Evolutionary conservation across 2,888 invertebrate species (phyloP).

Genomic region (Caenorhabditis sinica): DNA sequence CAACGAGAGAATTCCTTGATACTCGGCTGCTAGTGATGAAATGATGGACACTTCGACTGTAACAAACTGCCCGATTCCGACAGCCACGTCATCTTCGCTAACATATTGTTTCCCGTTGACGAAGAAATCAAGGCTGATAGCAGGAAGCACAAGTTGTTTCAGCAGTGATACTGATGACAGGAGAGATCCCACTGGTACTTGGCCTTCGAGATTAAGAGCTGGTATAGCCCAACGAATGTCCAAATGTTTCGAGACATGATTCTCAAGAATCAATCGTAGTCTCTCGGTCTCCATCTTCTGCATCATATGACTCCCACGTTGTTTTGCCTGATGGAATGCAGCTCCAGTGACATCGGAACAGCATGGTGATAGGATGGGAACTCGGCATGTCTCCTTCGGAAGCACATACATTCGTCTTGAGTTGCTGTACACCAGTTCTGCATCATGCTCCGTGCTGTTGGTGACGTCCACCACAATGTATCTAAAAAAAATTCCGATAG

Average conservation of each 20-base stretch:
- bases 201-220: conserved; percentile 76
- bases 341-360: conserved; percentile 80
- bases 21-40: conserved; percentile 72
- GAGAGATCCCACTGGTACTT: conserved; percentile 82
- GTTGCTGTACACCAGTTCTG: conserved; percentile 80
- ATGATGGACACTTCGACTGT: conserved; percentile 75
- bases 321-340: conserved; percentile 79
- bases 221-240: conserved; percentile 82
- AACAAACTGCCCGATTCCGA: conserved; percentile 79
- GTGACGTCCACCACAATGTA: conserved; percentile 82
- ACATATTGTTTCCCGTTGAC: conserved; percentile 77
- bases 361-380: conserved; percentile 83
- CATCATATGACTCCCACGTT: conserved; percentile 81
- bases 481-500: conserved; percentile 57
- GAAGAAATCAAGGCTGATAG: conserved; percentile 77
- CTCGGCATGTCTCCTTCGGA: conserved; percentile 82
- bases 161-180: conserved; percentile 81
- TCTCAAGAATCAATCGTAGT: conserved; percentile 78
- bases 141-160: conserved; percentile 82
- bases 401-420: conserved; percentile 79
- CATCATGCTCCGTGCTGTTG: conserved; percentile 81
- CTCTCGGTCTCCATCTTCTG: conserved; percentile 79
- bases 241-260: conserved; percentile 80
- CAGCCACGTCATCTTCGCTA: conserved; percentile 79
- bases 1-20: conserved; percentile 75